Evolutionary conservation across 2,888 invertebrate genomes (phyloP), one percentile per base, ranked within the genome.

Genomic region (Caenorhabditis afra): DNA sequence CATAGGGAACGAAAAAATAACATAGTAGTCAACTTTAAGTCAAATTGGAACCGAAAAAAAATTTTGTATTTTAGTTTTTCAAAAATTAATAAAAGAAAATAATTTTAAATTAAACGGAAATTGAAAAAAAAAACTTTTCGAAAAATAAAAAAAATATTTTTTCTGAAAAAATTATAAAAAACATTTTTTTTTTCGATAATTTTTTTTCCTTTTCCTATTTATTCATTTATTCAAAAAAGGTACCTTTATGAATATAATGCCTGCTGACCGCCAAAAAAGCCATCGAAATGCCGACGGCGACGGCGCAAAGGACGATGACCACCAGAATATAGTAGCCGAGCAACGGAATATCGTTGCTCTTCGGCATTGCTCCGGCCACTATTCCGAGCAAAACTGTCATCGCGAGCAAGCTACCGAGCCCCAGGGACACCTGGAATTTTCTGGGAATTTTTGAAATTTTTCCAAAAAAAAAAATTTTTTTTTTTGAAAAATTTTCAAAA

Each of bases 311-410:
- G 47, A 85, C 81, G 57, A 88, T 88, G 11, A 87, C 87, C 29
- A 85, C 85, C 47, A 88, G 83, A 52, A 88, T 88, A 79, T 87
- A 88, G 59, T 86, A 87, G 18, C 87, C 88, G 7, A 88, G 75
- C 18, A 88, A 67, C 4, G 87, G 87, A 16, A 88, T 87, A 37
- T 87, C 86, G 52, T 88, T 87, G 35, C 84, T 85, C 57, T 88
- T 88, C 23, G 88, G 88, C 87, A 88, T 86, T 1, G 88, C 85
- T n/a, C 85, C 85, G 8, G 88, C 87, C 18, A 88, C 87, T 53
- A 88, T 88, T 66, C 85, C 88, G 22, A 88, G 79, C 10, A 88
- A 64, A 3, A 88, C 88, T 11, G 86, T 86, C 85, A 87, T 86
- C 3, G 87, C 87, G 7, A 87, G 76, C 14, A 87, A 76, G 45